Conservation (phyloP, 1,140 invertebrate species). For the Pseudomyrmex pallidus region DNA sequence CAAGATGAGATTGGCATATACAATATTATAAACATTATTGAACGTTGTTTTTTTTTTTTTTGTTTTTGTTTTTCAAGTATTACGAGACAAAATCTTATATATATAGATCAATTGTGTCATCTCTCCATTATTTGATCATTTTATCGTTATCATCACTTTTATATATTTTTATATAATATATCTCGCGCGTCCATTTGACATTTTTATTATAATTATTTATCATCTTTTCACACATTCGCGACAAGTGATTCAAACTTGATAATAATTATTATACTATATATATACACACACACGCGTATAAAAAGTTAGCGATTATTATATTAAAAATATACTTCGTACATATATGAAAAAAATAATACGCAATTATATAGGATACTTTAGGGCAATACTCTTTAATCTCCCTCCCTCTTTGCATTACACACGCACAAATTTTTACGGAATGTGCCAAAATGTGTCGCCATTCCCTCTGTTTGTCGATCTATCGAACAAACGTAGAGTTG, state of each 20-base stretch:
- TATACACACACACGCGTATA: too few species aligned
- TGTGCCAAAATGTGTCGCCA: conserved; percentile 54
- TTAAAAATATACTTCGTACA: conserved; percentile 54
- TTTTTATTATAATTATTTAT: conserved; percentile 59
- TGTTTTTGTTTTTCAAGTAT: conserved; percentile 13
- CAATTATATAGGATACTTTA: conserved; percentile 56
- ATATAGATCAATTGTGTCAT: conserved; percentile 10
- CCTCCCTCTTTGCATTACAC: not conserved
- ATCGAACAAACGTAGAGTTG: conserved; percentile 8
- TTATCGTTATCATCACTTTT: conserved; percentile 62
- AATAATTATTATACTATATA: conserved; percentile 47
- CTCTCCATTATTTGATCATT: conserved; percentile 46
- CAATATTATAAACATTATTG: too few species aligned
- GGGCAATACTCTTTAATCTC: conserved; percentile 38
- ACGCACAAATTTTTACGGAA: conserved; percentile 25
- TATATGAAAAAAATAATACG: conserved; percentile 43
- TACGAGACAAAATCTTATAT: conserved; percentile 13
- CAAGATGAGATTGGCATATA: too few species aligned
- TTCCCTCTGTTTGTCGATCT: conserved; percentile 31
- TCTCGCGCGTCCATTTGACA: not conserved
- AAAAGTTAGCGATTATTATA: conserved; percentile 54
- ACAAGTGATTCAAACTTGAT: conserved; percentile 34
- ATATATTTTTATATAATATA: conserved; percentile 62
- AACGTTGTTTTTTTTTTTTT: too few species aligned
- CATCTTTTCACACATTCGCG: conserved; percentile 15